These are phyloP conservation scores for Ctenomys sociabilis DNA, from an alignment of 2,113 vertebrate genomes.

Conservation along the genomic window DNA sequence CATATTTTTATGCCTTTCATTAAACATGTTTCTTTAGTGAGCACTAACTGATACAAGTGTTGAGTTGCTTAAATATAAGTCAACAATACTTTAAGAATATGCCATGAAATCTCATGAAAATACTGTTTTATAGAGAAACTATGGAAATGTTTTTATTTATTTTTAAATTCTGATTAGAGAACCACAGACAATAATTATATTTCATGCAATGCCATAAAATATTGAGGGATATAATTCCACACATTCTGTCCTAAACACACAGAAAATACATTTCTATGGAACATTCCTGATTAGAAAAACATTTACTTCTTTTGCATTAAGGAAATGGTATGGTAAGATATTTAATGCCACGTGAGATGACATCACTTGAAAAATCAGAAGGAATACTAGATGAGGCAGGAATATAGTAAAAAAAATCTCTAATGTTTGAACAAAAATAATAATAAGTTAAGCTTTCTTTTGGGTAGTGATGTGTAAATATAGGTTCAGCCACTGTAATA, in stretches of 20 bases:
- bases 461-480: no score
- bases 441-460: not conserved
- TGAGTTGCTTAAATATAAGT: not conserved
- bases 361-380: not conserved
- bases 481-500: no score
- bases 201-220: not conserved
- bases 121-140: not conserved
- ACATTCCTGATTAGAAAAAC: not conserved
- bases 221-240: not conserved
- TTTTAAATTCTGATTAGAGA: not conserved
- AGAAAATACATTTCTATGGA: not conserved
- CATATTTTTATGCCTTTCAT: not conserved
- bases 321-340: not conserved
- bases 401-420: not conserved
- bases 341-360: not conserved
- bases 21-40: not conserved
- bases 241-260: not conserved
- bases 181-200: not conserved
- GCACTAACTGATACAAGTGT: not conserved
- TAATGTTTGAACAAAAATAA: not conserved
- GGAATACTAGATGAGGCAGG: not conserved
- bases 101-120: not conserved
- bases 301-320: not conserved
- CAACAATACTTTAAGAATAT: not conserved
- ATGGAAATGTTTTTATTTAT: not conserved